Evolutionary conservation across 2,797 vertebrate genomes (phyloP), one percentile per base, ranked within the genome.

Genomic region (Karalla daura): DNA sequence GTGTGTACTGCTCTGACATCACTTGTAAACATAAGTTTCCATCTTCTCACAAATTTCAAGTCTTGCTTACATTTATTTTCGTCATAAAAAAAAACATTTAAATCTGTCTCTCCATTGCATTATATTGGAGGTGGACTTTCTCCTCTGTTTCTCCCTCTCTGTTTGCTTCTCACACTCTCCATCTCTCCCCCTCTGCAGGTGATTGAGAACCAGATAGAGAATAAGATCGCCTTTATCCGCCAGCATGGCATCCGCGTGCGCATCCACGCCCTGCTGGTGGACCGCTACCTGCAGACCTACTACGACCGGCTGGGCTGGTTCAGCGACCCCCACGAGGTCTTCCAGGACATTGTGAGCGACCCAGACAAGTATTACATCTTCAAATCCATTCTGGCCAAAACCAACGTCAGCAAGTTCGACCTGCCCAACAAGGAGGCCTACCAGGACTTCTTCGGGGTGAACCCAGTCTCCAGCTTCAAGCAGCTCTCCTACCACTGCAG

Each of bases 401-500:
- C 97, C 87, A 99, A 99, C 0, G 95, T 99, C 84, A 99, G 97
- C 93, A 99, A 98, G 88, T 99, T 99, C 27, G 97, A 99, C 88
- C 94, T 99, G 59, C 97, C 98, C 54, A 94, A 96, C 86, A 95
- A 95, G 0, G 96, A 96, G 74, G 96, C 98, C 55, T 99, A 99
- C 74, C 97, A 97, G 80, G 97, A 99, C 90, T 99, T 99, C 91
- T 99, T 99, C 37, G 97, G 96, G 10, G 94, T 99, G 72, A 99
- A 99, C 79, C 93, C 97, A 4, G 91, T 99, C 27, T 94, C 90
- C 71, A 91, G 89, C 85, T 98, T 99, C 90, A 98, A 98, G 91
- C 94, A 96, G 70, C 95, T 99, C 65, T 97, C 96, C 67, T 95
- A 95, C 86, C 97, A 96, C 86, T 99, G 97, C 84, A 96, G 96